Evolutionary conservation across 1,140 invertebrate genomes (phyloP).

Genomic region (Drosophila navojoa): DNA sequence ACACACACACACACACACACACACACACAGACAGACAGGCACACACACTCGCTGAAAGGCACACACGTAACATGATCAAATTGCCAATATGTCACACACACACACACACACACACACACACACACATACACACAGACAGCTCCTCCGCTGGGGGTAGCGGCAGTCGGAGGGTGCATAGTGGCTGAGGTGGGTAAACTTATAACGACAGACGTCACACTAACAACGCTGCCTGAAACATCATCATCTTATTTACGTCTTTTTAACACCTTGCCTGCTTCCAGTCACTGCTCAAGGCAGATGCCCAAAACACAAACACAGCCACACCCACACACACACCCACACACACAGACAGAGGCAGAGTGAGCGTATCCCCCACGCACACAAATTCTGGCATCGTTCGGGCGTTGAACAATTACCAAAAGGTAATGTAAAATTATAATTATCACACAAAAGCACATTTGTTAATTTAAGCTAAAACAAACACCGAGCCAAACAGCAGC

Average conservation of each 20-base stretch:
- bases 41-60: conserved; percentile 1
- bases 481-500: conserved; percentile 43
- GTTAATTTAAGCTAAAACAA: conserved; percentile 83
- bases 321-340: conserved; percentile 4
- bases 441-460: conserved; percentile 83
- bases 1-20: conserved; percentile 34
- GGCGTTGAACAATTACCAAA: conserved; percentile 82
- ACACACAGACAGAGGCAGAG: neutral
- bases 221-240: conserved; percentile 53
- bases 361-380: conserved; percentile 1
- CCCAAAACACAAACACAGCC: conserved; percentile 9
- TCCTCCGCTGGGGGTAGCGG: conserved; percentile 15
- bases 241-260: conserved; percentile 80
- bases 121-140: conserved; percentile 9
- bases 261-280: conserved; percentile 65
- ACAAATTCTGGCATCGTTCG: conserved; percentile 39
- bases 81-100: conserved; percentile 78
- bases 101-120: conserved; percentile 12
- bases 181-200: conserved; percentile 58
- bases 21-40: conserved; percentile 6
- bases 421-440: conserved; percentile 84
- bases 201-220: conserved; percentile 37
- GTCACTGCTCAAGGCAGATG: conserved; percentile 38
- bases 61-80: conserved; percentile 63
- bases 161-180: neutral